phyloP scores from a whole-genome alignment of 2,888 invertebrate species.

The Tenthredo mesomela region DNA sequence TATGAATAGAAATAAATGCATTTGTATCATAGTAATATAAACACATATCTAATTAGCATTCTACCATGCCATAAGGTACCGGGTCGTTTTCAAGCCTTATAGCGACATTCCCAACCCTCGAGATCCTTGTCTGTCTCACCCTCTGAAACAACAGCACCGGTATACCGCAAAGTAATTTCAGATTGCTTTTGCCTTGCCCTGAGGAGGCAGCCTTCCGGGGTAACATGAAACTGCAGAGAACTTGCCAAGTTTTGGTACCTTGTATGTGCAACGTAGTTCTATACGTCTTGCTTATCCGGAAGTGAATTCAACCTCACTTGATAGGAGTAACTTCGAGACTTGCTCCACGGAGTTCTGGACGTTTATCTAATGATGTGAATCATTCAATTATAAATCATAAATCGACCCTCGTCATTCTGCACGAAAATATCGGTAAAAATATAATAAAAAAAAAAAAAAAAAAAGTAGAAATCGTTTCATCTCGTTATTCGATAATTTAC shows the following conservation, averaged over 20 bases:
- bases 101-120: slow-evolving; percentile 35
- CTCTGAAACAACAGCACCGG: slow-evolving; percentile 34
- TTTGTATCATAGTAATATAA: not conserved
- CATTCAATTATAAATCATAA: not conserved
- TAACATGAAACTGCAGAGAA: slow-evolving; percentile 32
- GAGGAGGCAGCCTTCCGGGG: slow-evolving; percentile 15
- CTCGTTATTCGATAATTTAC: not conserved
- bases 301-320: slow-evolving; percentile 5
- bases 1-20: slow-evolving; percentile 9
- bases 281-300: slow-evolving; percentile 18
- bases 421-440: not conserved
- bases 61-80: slow-evolving; percentile 4
- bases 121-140: slow-evolving; percentile 38
- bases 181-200: slow-evolving; percentile 24
- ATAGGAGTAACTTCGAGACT: not conserved
- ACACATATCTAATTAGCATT: slow-evolving; percentile 19
- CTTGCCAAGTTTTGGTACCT: slow-evolving; percentile 42
- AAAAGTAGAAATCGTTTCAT: not conserved
- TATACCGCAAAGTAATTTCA: slow-evolving; percentile 39
- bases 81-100: slow-evolving; percentile 24
- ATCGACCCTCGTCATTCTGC: not conserved
- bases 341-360: not conserved
- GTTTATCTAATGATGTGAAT: not conserved
- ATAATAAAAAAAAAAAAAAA: too few relatives aligned
- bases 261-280: slow-evolving; percentile 17